These are phyloP conservation scores for Platycheirus rosarum DNA, from an alignment of 2,888 invertebrate genomes.

Conservation along the genomic window DNA sequence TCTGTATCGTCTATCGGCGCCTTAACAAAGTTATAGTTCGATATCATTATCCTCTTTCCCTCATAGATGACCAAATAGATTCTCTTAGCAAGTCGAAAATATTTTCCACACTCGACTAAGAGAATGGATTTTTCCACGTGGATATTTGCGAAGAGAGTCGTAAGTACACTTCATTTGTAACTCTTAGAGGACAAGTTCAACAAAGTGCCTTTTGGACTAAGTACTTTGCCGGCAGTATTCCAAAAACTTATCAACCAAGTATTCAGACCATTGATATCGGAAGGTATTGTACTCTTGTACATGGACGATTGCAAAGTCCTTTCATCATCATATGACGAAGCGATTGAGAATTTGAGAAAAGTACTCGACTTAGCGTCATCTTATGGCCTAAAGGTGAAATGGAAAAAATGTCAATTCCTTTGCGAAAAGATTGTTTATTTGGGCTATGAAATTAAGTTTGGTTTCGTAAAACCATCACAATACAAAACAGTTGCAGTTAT, in stretches of 20 bases:
- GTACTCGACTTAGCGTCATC: neutral
- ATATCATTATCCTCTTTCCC: neutral
- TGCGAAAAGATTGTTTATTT: slow-evolving; percentile 3
- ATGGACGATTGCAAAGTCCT: slow-evolving; percentile 5
- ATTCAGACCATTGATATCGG: slow-evolving; percentile 14
- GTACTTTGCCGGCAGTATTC: neutral
- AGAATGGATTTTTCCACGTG: slow-evolving; percentile 18
- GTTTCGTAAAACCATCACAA: slow-evolving; percentile 6
- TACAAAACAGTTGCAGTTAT: slow-evolving; percentile 4
- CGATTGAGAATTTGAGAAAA: neutral
- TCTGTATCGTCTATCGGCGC: too few species aligned
- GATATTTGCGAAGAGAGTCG: slow-evolving; percentile 9
- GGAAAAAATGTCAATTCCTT: neutral
- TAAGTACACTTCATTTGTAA: slow-evolving; percentile 22
- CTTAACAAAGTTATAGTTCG: neutral
- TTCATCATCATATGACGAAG: slow-evolving; percentile 19
- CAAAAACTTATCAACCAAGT: slow-evolving; percentile 16
- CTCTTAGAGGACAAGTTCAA: neutral
- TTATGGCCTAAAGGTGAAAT: slow-evolving; percentile 8
- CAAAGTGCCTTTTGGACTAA: slow-evolving; percentile 10
- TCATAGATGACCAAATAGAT: slow-evolving; percentile 15
- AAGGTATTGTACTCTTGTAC: slow-evolving; percentile 11
- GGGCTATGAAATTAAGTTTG: neutral
- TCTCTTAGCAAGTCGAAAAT: neutral
- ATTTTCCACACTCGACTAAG: slow-evolving; percentile 7